These are phyloP conservation scores for Syrmaticus mikado DNA, from an alignment of 2,113 vertebrate species.

Conservation along the genomic window DNA sequence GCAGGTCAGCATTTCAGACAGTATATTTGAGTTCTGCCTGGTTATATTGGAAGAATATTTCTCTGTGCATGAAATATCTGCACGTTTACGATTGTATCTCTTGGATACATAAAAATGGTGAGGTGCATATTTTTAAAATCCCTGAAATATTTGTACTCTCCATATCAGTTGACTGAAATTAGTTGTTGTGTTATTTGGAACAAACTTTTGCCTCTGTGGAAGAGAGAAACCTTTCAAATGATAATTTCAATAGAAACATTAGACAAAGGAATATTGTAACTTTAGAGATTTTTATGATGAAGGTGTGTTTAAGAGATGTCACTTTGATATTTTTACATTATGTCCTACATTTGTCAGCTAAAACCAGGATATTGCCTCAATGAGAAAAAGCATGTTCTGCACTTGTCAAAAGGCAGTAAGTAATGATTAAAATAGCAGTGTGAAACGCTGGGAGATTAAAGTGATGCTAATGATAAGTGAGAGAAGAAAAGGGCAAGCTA, in stretches of 20 bases:
- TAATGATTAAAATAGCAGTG: constrained; percentile 99
- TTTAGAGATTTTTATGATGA: constrained; percentile 89
- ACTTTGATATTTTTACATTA: constrained; percentile 99
- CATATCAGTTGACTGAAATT: constrained; percentile 56
- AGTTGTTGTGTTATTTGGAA: constrained; percentile 80
- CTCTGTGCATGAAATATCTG: constrained; percentile 22
- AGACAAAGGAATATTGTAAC: constrained; percentile 90
- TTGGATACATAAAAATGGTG: constrained; percentile 21
- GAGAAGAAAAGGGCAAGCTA: constrained; percentile 99
- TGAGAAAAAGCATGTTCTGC: constrained; percentile 99
- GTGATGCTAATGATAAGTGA: constrained; percentile 99
- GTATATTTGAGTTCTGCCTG: constrained; percentile 17
- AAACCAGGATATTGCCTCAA: constrained; percentile 99
- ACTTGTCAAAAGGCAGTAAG: constrained; percentile 99
- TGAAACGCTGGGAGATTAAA: constrained; percentile 99
- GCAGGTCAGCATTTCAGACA: constrained; percentile 53
- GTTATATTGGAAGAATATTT: constrained; percentile 10
- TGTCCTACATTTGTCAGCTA: constrained; percentile 99
- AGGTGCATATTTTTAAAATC: constrained; percentile 35
- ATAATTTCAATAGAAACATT: constrained; percentile 81
- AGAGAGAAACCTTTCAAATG: constrained; percentile 81
- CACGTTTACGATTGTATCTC: not conserved
- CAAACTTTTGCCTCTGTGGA: constrained; percentile 79
- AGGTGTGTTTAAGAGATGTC: constrained; percentile 92
- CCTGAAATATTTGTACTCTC: constrained; percentile 33